Conservation (phyloP, 2,888 invertebrate species). For the Hofmannophila pseudospretella region DNA sequence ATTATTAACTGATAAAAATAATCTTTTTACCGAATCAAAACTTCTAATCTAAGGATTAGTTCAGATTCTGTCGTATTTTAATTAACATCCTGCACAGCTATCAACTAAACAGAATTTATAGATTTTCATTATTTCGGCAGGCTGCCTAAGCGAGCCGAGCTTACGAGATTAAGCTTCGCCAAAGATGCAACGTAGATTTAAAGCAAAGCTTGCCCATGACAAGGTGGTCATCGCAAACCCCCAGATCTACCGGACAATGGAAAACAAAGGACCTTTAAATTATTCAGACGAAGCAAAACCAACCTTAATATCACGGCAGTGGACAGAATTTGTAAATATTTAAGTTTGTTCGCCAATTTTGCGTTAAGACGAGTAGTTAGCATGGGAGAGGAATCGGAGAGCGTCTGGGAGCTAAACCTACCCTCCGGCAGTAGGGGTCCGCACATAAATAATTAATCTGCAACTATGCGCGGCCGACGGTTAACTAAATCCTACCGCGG, state of each 20-base stretch:
- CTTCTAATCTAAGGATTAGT: too few relatives aligned
- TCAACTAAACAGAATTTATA: conserved; percentile 44
- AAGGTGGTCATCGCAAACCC: conserved; percentile 75
- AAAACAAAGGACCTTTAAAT: conserved; percentile 74
- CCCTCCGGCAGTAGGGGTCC: conserved; percentile 52
- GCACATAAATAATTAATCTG: conserved; percentile 76
- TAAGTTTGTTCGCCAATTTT: conserved; percentile 62
- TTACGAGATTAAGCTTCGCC: conserved; percentile 66
- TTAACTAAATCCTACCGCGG: conserved; percentile 62
- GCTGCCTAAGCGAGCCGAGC: conserved; percentile 42
- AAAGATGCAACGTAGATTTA: conserved; percentile 75
- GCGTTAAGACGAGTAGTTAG: conserved; percentile 73
- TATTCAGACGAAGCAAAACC: conserved; percentile 64
- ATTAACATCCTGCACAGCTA: conserved; percentile 15
- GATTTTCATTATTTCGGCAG: conserved; percentile 60
- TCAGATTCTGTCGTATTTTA: too few relatives aligned
- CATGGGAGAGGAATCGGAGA: conserved; percentile 67
- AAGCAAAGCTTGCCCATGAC: conserved; percentile 68
- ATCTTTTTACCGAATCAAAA: too few relatives aligned
- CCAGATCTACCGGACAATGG: conserved; percentile 66
- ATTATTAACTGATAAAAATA: too few relatives aligned
- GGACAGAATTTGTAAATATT: conserved; percentile 67
- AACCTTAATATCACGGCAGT: conserved; percentile 55
- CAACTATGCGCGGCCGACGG: conserved; percentile 61
- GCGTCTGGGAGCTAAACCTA: conserved; percentile 71